Evolutionary conservation across 2,888 invertebrate species (phyloP).

Genomic region (Spisula subtruncata): DNA sequence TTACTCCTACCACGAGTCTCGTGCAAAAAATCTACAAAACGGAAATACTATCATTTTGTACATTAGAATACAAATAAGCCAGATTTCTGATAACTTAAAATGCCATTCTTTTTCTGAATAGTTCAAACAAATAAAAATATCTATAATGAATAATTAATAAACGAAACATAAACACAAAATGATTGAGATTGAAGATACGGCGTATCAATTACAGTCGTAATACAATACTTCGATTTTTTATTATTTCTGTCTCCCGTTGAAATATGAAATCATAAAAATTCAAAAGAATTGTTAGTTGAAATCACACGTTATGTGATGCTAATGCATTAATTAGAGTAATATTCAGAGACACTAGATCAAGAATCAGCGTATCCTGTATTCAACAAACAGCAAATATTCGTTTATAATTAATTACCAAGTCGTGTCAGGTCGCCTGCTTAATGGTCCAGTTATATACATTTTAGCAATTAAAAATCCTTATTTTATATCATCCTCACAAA

Average conservation of each 20-base stretch:
- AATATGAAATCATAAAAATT: background rate
- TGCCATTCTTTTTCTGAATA: background rate
- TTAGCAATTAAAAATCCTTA: conserved; percentile 35
- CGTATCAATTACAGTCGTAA: background rate
- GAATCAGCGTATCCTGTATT: background rate
- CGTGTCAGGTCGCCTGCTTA: background rate
- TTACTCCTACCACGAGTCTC: no score
- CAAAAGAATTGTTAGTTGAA: background rate
- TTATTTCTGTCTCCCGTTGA: conserved; percentile 8
- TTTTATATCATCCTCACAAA: conserved; percentile 40
- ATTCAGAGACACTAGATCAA: background rate
- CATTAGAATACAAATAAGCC: no score
- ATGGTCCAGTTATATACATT: background rate
- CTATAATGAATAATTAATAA: conserved; percentile 9
- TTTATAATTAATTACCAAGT: background rate
- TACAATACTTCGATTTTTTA: conserved; percentile 23
- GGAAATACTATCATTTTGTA: no score
- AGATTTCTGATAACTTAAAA: no score
- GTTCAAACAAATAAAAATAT: conserved; percentile 5
- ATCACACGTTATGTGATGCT: background rate
- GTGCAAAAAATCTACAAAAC: no score
- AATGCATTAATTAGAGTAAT: background rate
- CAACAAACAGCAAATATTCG: background rate
- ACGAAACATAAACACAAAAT: background rate
- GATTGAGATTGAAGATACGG: background rate